Base-by-base conservation (phyloP, 2,888 invertebrate species). In the Stratiomys singularior region DNA sequence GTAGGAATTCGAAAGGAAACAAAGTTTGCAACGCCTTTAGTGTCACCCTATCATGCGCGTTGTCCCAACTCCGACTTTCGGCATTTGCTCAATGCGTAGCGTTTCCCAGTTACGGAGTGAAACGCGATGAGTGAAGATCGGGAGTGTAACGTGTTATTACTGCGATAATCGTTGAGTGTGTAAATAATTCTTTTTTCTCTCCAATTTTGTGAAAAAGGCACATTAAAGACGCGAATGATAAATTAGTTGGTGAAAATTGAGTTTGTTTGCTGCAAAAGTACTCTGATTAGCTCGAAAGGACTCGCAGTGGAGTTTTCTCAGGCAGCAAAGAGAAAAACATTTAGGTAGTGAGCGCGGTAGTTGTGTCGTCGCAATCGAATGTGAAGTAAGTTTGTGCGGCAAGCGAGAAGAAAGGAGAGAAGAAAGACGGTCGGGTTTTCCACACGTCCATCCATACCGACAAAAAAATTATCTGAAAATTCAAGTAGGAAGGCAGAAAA, bases 41-140 rank as follows among this genome's bases (percentile, higher is more conserved):
- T 18, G n/a, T 18, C 76, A 76, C 63, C 52, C 64, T 63, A 44
- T 64, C 25, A 11, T 21, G 27, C 63, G 44, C 63, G 23, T 47
- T 23, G 46, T 30, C 4, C 25, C 60, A 37, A 56, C 44, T 76
- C n/a, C 67, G 77, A 76, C 69, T 78, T 79, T 81, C 81, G 78
- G 80, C 77, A 78, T 72, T 76, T 74, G 46, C 64, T 80, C 79
- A 78, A 78, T 37, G 15, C 69, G 71, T 80, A 81, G 80, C 81
- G 81, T 81, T 81, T 83, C 82, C 83, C 83, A 85, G 85, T 85
- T 83, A 84, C 81, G 83, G 84, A 85, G 85, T 84, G 84, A 83
- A 84, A 81, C 83, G 84, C 84, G 84, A 82, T 83, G 84, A 84
- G 83, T 82, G 82, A 83, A 81, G 83, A 84, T 84, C 83, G 82